Evolutionary conservation across 2,797 vertebrate genomes (phyloP).

Genomic region (Meda fulgida): DNA sequence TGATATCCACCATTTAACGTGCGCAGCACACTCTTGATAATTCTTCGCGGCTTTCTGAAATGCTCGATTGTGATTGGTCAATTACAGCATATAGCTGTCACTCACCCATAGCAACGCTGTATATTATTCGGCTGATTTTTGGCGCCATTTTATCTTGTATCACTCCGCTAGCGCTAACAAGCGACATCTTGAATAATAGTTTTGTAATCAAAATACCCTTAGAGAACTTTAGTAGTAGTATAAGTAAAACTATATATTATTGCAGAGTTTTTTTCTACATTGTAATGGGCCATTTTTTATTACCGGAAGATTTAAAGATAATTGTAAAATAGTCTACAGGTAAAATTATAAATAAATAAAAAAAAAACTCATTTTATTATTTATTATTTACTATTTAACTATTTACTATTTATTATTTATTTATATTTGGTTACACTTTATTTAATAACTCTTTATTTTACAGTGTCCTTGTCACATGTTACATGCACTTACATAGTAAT

Average conservation of each 20-base stretch:
- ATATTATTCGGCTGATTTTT: not conserved
- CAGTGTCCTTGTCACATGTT: too few species aligned
- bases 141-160: not conserved
- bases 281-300: not conserved
- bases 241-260: not conserved
- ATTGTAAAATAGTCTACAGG: too few species aligned
- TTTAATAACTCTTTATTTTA: too few species aligned
- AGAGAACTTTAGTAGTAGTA: not conserved
- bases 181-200: not conserved
- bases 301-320: not conserved
- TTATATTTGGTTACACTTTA: too few species aligned
- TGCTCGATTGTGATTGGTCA: not conserved
- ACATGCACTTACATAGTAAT: too few species aligned
- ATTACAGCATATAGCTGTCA: not conserved
- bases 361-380: too few species aligned
- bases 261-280: not conserved
- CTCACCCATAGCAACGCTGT: not conserved
- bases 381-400: too few species aligned
- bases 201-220: not conserved
- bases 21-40: not conserved
- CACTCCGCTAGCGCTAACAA: too few species aligned
- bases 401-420: too few species aligned
- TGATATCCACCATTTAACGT: not conserved
- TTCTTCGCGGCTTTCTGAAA: not conserved
- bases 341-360: too few species aligned